A percentile compares a stretch with the other conserved stretches of the same genome.
These are phyloP conservation scores for Drosophila setosimentum DNA, from an alignment of 2,888 invertebrate genomes.

Conservation along the genomic window DNA sequence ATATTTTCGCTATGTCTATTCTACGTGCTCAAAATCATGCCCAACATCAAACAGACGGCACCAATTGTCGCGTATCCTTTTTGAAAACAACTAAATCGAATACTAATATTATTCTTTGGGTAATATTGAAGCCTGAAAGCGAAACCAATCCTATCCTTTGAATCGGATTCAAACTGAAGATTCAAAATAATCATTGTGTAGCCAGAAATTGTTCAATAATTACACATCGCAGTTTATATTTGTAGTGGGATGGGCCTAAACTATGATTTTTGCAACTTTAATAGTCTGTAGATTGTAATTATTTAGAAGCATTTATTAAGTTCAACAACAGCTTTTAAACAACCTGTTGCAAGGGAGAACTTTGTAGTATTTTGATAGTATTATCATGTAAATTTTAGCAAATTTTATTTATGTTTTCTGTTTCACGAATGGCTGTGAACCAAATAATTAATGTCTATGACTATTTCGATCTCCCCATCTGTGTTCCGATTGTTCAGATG, in stretches of 20 bases:
- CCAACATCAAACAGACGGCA: conserved; percentile 91
- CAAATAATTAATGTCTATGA: neutral
- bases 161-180: neutral
- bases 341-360: neutral
- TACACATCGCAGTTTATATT: neutral
- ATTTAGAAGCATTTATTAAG: neutral
- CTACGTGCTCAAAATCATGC: conserved; percentile 94
- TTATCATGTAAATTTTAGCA: neutral
- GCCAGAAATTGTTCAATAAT: neutral
- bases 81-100: conserved; percentile 34
- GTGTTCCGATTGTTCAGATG: neutral
- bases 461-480: neutral
- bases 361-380: neutral
- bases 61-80: conserved; percentile 96
- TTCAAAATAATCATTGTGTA: neutral
- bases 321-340: neutral
- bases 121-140: neutral
- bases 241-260: neutral
- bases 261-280: neutral
- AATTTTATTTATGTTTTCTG: neutral
- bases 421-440: neutral
- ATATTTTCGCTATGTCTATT: conserved; percentile 97
- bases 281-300: neutral
- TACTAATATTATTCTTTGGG: neutral
- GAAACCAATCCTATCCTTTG: neutral